Evolutionary conservation across 2,113 vertebrate species (phyloP).

Genomic region (Ophiodon elongatus): DNA sequence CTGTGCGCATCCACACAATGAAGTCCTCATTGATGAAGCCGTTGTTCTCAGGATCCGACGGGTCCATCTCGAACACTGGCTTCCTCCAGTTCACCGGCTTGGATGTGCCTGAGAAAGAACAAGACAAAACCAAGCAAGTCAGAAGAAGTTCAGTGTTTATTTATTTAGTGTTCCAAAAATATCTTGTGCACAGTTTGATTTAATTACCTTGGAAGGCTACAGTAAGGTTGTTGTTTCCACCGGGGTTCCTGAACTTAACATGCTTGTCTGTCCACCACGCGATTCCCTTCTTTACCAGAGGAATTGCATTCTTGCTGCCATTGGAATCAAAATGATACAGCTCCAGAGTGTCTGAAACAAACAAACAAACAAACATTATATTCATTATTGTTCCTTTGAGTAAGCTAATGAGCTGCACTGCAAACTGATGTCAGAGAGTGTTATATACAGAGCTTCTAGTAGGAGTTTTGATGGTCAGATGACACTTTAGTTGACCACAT

Average conservation of each 20-base stretch:
- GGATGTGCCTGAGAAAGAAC: conserved; percentile 82
- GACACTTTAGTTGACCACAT: background rate
- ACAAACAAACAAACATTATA: background rate
- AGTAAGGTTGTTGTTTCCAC: conserved; percentile 86
- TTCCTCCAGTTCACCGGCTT: conserved; percentile 94
- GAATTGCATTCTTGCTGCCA: conserved; percentile 78
- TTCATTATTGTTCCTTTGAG: background rate
- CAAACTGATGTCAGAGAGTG: background rate
- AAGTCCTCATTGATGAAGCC: conserved; percentile 99
- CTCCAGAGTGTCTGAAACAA: conserved; percentile 88
- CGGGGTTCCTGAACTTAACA: conserved; percentile 97
- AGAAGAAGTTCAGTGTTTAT: background rate
- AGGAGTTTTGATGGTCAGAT: background rate
- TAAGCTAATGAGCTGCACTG: background rate
- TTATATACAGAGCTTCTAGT: background rate
- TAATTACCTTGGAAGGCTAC: conserved; percentile 88
- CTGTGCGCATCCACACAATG: conserved; percentile 99
- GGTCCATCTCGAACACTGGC: conserved; percentile 90
- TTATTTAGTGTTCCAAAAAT: accelerated
- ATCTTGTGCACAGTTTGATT: background rate
- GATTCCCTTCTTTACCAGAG: conserved; percentile 92
- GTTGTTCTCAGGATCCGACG: conserved; percentile 87
- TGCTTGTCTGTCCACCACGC: conserved; percentile 99
- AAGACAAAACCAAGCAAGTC: conserved; percentile 15
- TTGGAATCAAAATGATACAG: conserved; percentile 86